Evolutionary conservation across 2,888 invertebrate species (phyloP).

Genomic region (Hypomecis atomaria): DNA sequence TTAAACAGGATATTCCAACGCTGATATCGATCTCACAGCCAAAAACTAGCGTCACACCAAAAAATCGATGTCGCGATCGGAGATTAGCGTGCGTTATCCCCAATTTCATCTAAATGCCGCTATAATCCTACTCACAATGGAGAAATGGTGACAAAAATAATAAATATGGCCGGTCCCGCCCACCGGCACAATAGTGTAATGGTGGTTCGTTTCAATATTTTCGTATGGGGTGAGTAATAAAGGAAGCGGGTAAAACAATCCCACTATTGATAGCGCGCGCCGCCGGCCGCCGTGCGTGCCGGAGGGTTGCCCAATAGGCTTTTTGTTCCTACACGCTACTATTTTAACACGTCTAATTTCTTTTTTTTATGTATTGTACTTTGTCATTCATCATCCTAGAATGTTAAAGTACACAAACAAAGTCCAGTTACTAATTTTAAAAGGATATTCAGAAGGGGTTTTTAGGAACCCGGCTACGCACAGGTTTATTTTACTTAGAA

Average conservation of each 20-base stretch:
- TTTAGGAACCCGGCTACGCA: too few relatives aligned
- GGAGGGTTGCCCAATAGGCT: conserved; percentile 14
- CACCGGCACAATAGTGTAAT: conserved; percentile 55
- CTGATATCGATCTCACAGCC: conserved; percentile 16
- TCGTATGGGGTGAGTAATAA: conserved; percentile 74
- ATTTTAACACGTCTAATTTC: not conserved
- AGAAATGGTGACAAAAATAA: conserved; percentile 84
- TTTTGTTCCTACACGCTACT: not conserved
- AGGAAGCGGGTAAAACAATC: conserved; percentile 72
- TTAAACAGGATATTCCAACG: not conserved
- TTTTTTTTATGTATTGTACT: too few relatives aligned
- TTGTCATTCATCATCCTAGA: too few relatives aligned
- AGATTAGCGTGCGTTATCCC: conserved; percentile 81
- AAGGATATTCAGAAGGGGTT: too few relatives aligned
- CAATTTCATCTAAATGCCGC: conserved; percentile 84
- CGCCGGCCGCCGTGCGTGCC: conserved; percentile 15
- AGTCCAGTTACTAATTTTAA: too few relatives aligned
- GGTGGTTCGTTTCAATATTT: conserved; percentile 72
- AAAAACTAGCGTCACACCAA: conserved; percentile 43
- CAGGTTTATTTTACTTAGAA: too few relatives aligned
- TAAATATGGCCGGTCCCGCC: conserved; percentile 77
- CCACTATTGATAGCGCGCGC: conserved; percentile 65
- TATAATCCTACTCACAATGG: conserved; percentile 80
- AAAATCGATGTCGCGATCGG: conserved; percentile 73
- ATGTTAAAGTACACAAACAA: too few relatives aligned